phyloP scores from a whole-genome alignment of 2,113 vertebrate species.

The Actenoides lindsayi region DNA sequence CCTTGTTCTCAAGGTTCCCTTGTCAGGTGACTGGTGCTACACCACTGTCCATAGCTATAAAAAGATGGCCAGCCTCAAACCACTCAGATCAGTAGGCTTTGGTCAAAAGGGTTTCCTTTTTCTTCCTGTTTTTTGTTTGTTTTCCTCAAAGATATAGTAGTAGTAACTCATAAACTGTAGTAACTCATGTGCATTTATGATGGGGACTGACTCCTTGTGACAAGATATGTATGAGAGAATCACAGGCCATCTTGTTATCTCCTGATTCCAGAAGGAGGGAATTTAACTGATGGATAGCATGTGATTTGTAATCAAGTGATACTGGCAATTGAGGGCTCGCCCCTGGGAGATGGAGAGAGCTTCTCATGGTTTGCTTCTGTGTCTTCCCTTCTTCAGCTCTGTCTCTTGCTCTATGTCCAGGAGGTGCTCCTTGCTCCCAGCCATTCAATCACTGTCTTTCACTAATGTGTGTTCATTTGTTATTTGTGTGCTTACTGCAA shows the following conservation, averaged over 20 bases:
- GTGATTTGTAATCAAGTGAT: background rate
- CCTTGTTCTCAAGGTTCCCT: background rate
- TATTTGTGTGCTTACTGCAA: background rate
- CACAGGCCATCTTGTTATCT: background rate
- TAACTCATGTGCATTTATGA: background rate
- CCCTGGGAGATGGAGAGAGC: too few relatives aligned
- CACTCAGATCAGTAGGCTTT: background rate
- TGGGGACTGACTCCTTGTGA: background rate
- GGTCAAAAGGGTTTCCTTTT: background rate
- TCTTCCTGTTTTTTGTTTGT: too few relatives aligned
- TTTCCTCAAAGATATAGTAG: rapidly evolving
- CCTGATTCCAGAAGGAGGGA: background rate
- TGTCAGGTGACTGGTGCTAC: background rate
- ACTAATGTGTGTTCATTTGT: rapidly evolving
- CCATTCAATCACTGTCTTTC: background rate
- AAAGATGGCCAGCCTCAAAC: background rate
- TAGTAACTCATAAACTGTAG: background rate
- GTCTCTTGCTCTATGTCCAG: background rate
- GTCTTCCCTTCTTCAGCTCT: background rate
- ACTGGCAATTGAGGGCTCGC: background rate
- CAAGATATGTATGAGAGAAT: background rate
- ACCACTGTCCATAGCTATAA: background rate
- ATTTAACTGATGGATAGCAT: background rate
- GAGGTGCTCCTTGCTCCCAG: background rate
- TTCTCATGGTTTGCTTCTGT: rapidly evolving